phyloP scores from a whole-genome alignment of 2,113 vertebrate genomes.

The Glaucidium brasilianum region DNA sequence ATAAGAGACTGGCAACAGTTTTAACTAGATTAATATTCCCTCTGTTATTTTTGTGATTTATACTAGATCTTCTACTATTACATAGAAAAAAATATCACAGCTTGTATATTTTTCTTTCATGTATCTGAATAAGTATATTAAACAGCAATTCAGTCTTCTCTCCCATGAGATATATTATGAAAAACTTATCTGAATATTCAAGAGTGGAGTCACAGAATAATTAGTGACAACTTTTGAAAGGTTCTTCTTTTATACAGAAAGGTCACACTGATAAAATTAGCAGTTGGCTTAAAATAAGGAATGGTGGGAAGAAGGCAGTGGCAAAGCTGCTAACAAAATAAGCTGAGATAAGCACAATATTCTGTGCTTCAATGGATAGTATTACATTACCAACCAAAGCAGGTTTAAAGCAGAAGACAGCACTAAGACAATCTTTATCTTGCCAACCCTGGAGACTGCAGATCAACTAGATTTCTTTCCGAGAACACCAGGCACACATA shows the following conservation, averaged over 20 bases:
- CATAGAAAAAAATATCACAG: background rate
- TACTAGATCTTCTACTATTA: background rate
- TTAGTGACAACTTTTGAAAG: background rate
- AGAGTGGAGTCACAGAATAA: background rate
- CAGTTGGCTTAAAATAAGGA: background rate
- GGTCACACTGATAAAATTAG: conserved; percentile 13
- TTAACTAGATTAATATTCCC: background rate
- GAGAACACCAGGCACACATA: background rate
- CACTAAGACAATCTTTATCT: background rate
- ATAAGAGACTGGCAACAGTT: background rate
- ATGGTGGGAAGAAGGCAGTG: background rate
- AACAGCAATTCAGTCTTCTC: background rate
- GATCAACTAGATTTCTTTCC: background rate
- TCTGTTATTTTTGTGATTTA: background rate
- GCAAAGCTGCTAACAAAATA: background rate
- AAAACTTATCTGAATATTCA: background rate
- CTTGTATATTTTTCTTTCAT: background rate
- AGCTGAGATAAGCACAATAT: background rate
- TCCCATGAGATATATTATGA: background rate
- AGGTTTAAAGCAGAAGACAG: background rate
- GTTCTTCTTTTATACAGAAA: background rate
- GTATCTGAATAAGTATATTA: background rate
- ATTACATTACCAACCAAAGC: background rate
- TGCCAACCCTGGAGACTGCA: background rate
- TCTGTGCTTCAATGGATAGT: background rate